phyloP scores from a whole-genome alignment of 2,113 vertebrate genomes.

The Strix uralensis region DNA sequence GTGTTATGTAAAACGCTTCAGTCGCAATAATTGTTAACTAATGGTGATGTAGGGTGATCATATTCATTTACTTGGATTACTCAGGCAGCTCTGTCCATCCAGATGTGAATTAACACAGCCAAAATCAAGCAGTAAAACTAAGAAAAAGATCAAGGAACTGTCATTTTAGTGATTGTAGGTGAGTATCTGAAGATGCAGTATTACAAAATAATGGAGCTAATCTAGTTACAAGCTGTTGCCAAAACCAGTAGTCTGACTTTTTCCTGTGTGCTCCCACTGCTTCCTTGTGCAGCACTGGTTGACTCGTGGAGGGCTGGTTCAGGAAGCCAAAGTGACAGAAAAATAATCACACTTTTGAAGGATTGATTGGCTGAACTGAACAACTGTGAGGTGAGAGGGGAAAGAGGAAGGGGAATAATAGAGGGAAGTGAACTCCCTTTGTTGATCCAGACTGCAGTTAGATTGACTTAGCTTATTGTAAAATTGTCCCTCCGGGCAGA shows the following conservation, averaged over 20 bases:
- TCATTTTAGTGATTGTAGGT: neutral
- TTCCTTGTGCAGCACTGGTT: neutral
- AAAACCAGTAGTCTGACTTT: neutral
- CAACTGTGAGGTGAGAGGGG: conserved; percentile 11
- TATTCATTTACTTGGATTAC: neutral
- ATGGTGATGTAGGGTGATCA: neutral
- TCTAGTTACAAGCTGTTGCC: neutral
- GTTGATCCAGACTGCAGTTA: neutral
- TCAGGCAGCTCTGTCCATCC: neutral
- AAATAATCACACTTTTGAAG: neutral
- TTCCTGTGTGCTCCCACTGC: conserved; percentile 8
- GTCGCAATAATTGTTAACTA: neutral
- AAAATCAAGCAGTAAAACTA: neutral
- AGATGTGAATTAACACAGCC: neutral
- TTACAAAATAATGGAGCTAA: neutral
- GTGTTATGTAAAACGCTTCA: neutral
- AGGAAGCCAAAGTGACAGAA: conserved; percentile 16
- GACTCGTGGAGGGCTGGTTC: neutral
- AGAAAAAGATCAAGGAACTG: neutral
- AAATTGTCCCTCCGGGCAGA: neutral
- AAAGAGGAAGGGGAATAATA: conserved; percentile 33
- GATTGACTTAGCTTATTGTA: neutral
- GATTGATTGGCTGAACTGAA: conserved; percentile 13
- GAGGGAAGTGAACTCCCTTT: conserved; percentile 30
- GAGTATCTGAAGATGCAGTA: neutral